These are phyloP conservation scores for Tachystola acroxantha DNA, from an alignment of 2,888 invertebrate genomes.

Conservation along the genomic window DNA sequence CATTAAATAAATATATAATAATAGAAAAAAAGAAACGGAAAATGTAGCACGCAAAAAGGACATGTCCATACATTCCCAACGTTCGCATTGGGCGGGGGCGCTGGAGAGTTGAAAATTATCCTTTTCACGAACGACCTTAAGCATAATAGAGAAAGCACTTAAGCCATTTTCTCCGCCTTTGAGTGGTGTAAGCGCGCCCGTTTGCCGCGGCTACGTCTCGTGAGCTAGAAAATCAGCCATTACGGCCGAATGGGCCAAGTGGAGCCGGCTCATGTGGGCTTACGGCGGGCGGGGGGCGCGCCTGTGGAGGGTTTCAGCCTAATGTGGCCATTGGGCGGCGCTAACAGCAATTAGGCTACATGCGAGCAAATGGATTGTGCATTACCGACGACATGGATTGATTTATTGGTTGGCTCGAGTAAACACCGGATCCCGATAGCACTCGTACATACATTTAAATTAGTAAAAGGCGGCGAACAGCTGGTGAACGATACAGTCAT, in stretches of 20 bases:
- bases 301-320: slow-evolving; percentile 47
- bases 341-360: slow-evolving; percentile 73
- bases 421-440: slow-evolving; percentile 22
- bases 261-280: slow-evolving; percentile 40
- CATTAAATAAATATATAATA: too few species aligned
- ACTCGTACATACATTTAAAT: slow-evolving; percentile 41
- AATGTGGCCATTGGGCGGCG: slow-evolving; percentile 73
- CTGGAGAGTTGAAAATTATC: slow-evolving; percentile 76
- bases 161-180: slow-evolving; percentile 78
- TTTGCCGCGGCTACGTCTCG: slow-evolving; percentile 69
- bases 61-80: slow-evolving; percentile 45
- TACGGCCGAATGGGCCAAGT: slow-evolving; percentile 59
- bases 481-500: slow-evolving; percentile 54
- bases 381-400: slow-evolving; percentile 72
- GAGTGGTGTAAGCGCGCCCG: slow-evolving; percentile 75
- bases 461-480: slow-evolving; percentile 25
- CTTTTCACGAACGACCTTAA: slow-evolving; percentile 77
- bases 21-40: too few species aligned
- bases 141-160: slow-evolving; percentile 79
- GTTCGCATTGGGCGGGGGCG: slow-evolving; percentile 46
- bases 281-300: slow-evolving; percentile 38
- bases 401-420: slow-evolving; percentile 56
- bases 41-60: too few species aligned
- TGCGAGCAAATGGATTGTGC: slow-evolving; percentile 73
- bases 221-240: slow-evolving; percentile 77